Base-by-base conservation (phyloP, 2,797 vertebrate species). In the Crypturellus tataupa region DNA sequence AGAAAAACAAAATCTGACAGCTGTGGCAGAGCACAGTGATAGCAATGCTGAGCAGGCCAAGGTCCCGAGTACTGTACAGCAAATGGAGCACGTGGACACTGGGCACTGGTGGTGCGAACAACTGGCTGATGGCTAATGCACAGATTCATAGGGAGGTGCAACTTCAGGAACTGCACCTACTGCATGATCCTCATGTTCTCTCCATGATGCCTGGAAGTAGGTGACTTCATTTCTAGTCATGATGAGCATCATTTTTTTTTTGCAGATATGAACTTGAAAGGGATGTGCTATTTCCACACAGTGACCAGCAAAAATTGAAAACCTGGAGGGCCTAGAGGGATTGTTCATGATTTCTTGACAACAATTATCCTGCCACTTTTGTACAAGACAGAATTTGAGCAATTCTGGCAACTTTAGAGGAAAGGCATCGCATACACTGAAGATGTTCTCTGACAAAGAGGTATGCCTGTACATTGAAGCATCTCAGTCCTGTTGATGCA, bases 11-110 rank as follows among this genome's bases (percentile, higher is more conserved):
- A 84, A 93, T 94, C 95, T 95, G 95, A 97, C 97, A 98, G 92
- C 97, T 97, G 95, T 95, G 89, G 95, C 86, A 93, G 93, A 93
- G 90, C 93, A 77, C 63, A 91, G 92, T 86, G 81, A 96, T 90
- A 90, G 29, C 55, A 64, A 58, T 85, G 93, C 81, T 89, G 91
- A 93, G 67, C 88, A 97, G 81, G 83, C 92, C 93, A 95, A 94
- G 85, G 77, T 96, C 85, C 91, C 40, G 35, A 95, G 90, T 75
- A 37, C 16, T 47, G 62, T 92, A 58, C 68, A 72, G 37, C 69
- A 95, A 87, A 89, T 83, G 80, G 73, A 84, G 62, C 47, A 33
- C 64, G 10, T 58, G 94, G 80, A 46, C 37, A 64, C 40, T 65
- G 17, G 79, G 37, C 39, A 68, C 21, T 85, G 65, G 3, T 6